Base-by-base conservation (phyloP, 2,113 vertebrate genomes). In the Rhinoderma darwinii region DNA sequence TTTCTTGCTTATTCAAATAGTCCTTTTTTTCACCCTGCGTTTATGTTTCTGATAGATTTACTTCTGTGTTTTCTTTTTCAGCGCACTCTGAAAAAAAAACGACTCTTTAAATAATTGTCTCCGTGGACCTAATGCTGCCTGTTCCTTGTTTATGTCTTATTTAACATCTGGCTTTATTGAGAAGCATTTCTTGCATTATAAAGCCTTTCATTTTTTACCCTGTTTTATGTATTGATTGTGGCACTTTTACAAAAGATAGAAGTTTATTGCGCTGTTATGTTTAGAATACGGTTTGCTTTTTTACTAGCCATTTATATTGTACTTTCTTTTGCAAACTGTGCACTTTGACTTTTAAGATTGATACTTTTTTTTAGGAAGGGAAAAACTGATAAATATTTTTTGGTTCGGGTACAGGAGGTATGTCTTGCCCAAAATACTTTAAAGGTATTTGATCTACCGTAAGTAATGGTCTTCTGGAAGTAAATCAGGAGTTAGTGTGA, bases 31-130 rank as follows among this genome's bases (percentile, higher is more conserved):
- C 74, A 54, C 54, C 75, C 20, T 20, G 27, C 14, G 14, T 78
- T 51, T 54, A 77, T 77, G 18, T 54, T 17, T 12, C 2, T 78
- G 75, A 78, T 77, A 77, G 75, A 77, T 78, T 22, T 78, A 54
- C 75, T 54, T 6, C 5, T 74, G 39, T 74, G 9, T 51, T 50
- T 9, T 54, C 44, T 32, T 77, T 72, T 54, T 54, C 27, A 18
- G 27, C 10, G 2, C 47, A 37, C 75, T 78, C 30, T 78, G 41
- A 30, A 35, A 51, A 41, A n/a, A 72, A 54, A 78, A 50, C 75
- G 4, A 51, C 75, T 78, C 27, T 78, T 78, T 78, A 78, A 78
- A 78, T 78, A 51, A 78, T 78, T 51, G 75, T 78, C 75, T 78
- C 30, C 11, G 18, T 54, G 75, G 47, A 32, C 75, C 32, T 32